Base-by-base conservation (phyloP, 2,113 vertebrate genomes). In the Corythaeola cristata region DNA sequence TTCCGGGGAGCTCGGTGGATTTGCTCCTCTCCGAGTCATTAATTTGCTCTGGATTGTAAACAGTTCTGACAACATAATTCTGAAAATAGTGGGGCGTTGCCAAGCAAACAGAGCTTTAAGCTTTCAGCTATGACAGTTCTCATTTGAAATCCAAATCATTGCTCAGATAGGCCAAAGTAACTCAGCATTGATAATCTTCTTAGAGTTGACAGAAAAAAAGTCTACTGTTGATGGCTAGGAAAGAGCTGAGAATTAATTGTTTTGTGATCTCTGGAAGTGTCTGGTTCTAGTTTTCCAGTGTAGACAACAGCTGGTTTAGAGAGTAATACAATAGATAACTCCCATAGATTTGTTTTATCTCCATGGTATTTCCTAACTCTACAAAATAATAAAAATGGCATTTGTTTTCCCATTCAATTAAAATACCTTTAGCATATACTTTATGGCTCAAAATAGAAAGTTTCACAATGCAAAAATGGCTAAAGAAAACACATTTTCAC, bases 41-140 rank as follows among this genome's bases (percentile, higher is more conserved):
- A 24, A 87, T 89, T 90, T 81, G 86, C 62, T 92, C 69, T 62
- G 84, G 53, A 26, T 64, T 96, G 84, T 93, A 89, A 95, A 87
- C 84, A 33, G 44, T 58, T 89, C 89, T 88, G 94, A 93, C 92
- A 92, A 76, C 37, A 22, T 66, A 32, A 92, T 76, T 84, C 71
- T 89, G 89, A 62, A 77, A 81, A 47, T 21, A 59, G 58, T 8
- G 45, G 22, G 39, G 37, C 45, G 15, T 9, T 91, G 90, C 80
- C 92, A 89, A 75, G 84, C 37, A 73, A 87, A 49, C 44, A n/a
- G 52, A 88, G 79, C 80, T 90, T 55, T 68, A 45, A 87, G 89
- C 77, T 91, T 59, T 85, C 68, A 87, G 6, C 73, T 0, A 0
- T 58, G 83, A 71, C 86, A 69, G 73, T 30, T 87, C 88, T 84